Base-by-base conservation (phyloP, 2,888 invertebrate species). In the Diplazon laetatorius region DNA sequence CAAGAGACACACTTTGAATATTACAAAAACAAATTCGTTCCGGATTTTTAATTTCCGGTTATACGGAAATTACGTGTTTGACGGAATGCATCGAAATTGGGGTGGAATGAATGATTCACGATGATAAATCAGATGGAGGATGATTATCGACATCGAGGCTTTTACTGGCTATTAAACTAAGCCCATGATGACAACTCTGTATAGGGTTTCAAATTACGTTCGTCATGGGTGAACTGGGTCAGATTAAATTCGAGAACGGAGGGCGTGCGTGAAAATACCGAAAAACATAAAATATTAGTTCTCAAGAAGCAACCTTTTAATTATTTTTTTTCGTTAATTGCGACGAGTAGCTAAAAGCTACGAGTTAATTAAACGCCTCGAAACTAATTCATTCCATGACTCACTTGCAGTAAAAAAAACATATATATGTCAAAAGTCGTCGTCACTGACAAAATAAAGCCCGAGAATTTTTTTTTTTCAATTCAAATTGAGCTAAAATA, bases 281-380 rank as follows among this genome's bases (percentile, higher is more conserved):
- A 60, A 39, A 39, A 50, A 59, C 62, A 22, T 20, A 48, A 50
- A 50, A 22, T 1, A 50, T 22, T 52, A 50, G 59, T 46, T 65
- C 25, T 76, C 14, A 60, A 16, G 6, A n/a, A 22, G 9, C 4
- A 22, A 20, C 14, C 14, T 71, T 66, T 60, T 71, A 59, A 60
- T 70, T 59, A 70, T 76, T 59, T 52, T 66, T n/a, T 30, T 76
- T 71, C 44, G 8, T 18, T 71, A 60, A 62, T 62, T 37, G 18
- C 30, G n/a, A 44, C 12, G 12, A 65, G 35, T 65, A 37, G 44
- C 35, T 18, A 20, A 37, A 44, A 50, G 25, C 12, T 22, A 30
- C 30, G 30, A 6, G 30, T 30, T 2, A 2, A 30, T 30, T 30
- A 6, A 5, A 2, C 25, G 9, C n/a, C 22, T n/a, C 25, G 22